Evolutionary conservation across 2,113 vertebrate species (phyloP), one percentile per base, ranked within the genome.

Genomic region (Vulpes vulpes): DNA sequence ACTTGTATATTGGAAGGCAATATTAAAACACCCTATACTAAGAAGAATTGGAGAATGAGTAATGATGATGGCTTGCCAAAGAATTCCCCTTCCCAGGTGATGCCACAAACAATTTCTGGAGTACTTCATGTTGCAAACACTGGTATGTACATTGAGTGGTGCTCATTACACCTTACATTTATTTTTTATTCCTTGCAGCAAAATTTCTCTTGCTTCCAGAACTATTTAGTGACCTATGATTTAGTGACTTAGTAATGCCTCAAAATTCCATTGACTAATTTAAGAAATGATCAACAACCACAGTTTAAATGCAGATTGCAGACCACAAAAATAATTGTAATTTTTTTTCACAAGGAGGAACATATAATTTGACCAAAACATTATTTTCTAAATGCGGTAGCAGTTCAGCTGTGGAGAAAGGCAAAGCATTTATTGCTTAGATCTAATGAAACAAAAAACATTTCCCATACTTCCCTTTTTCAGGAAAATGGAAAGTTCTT

Each of bases 81-180:
- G 7, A 91, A 6, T 11, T 35, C 20, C 11, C 30, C 79, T 95
- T 85, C n/a, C 32, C 59, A 60, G 17, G 32, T 2, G 76, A n/a
- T 3, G 6, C 60, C 71, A 71, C 74, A 96, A 32, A 38, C 69
- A 84, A 5, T 94, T 86, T 81, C 93, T 32, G 99, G 98, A 62
- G 94, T 98, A 73, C 73, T 99, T n/a, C 98, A 99, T 0, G 0
- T 99, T 84, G 98, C 98, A 71, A 98, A 98, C 51, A n/a, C 76
- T 86, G 98, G 98, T 99, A 98, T 19, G 98, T 98, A 97, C 23
- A 0, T 51, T 71, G 73, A 16, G 1, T 8, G 23, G 10, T 17
- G 20, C 19, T 53, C 32, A 5, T 64, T 74, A 80, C 16, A 71
- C 35, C 32, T 92, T 78, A n/a, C 15, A 7, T 74, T 78, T 78